These are phyloP conservation scores for Nannospalax galili DNA, from an alignment of 2,113 vertebrate genomes.

Conservation along the genomic window DNA sequence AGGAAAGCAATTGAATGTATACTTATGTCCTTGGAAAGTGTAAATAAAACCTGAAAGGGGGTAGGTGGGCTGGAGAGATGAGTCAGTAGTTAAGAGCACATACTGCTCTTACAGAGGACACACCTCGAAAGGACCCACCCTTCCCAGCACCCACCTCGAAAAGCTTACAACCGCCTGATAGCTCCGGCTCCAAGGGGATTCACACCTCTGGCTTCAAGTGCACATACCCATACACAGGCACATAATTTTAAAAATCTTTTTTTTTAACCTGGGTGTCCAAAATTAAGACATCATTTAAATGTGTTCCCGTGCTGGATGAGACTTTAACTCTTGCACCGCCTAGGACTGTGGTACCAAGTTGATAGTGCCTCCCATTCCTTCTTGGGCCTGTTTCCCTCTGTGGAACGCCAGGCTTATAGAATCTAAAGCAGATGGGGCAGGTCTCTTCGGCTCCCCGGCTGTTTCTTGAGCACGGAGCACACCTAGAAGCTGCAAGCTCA, in stretches of 20 bases:
- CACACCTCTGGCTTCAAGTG: background rate
- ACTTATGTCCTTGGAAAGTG: constrained; percentile 20
- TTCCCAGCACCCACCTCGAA: background rate
- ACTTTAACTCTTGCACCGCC: background rate
- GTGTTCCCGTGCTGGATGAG: no score
- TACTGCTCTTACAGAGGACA: background rate
- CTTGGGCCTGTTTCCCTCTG: background rate
- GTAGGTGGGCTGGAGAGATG: background rate
- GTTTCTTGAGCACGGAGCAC: no score
- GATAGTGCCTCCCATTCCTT: background rate
- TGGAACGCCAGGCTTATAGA: no score
- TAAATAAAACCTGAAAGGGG: constrained; percentile 57
- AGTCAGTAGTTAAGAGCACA: background rate
- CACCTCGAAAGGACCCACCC: no score
- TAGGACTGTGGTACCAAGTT: background rate
- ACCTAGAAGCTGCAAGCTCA: no score
- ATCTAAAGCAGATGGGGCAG: accelerated
- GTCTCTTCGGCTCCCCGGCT: no score
- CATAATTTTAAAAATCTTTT: background rate
- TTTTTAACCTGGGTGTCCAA: background rate
- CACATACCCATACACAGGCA: background rate
- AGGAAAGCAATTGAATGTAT: constrained; percentile 20
- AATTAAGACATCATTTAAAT: background rate
- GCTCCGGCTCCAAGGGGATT: no score
- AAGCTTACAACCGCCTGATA: background rate